A percentile compares a stretch with the other conserved stretches of the same genome.
phyloP scores from a whole-genome alignment of 2,113 vertebrate species.

The Pachycephala philippinensis region DNA sequence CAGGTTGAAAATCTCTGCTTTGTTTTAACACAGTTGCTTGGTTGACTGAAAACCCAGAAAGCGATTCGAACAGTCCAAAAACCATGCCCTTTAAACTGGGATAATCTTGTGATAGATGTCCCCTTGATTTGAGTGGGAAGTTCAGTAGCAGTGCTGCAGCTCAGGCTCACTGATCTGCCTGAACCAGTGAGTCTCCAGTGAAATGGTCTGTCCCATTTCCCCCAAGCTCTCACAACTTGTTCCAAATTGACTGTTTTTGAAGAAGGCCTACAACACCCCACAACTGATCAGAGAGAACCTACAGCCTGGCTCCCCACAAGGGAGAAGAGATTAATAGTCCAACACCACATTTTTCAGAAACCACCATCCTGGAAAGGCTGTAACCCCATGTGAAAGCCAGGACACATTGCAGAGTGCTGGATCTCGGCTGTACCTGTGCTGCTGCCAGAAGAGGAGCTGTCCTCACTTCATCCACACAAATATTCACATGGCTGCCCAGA shows the following conservation, averaged over 20 bases:
- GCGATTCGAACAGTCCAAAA: background rate
- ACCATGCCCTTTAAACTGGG: background rate
- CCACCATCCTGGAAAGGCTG: background rate
- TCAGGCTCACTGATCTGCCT: background rate
- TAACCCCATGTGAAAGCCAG: background rate
- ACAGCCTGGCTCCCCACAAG: background rate
- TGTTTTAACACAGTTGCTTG: background rate
- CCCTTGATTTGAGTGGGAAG: background rate
- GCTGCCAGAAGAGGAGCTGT: background rate
- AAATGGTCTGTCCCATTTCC: background rate
- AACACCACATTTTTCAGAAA: background rate
- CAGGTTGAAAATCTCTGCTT: background rate
- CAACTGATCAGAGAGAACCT: background rate
- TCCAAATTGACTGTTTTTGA: background rate
- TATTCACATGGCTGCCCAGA: background rate
- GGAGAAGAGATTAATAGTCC: background rate
- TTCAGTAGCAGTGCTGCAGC: background rate
- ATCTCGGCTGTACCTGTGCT: background rate
- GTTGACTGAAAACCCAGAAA: background rate
- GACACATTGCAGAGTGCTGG: accelerated
- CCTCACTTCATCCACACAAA: background rate
- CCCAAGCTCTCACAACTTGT: background rate
- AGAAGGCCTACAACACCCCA: background rate
- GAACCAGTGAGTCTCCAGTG: background rate
- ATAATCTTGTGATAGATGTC: background rate